Evolutionary conservation across 2,888 invertebrate genomes (phyloP).

Genomic region (Cheilosia urbana): DNA sequence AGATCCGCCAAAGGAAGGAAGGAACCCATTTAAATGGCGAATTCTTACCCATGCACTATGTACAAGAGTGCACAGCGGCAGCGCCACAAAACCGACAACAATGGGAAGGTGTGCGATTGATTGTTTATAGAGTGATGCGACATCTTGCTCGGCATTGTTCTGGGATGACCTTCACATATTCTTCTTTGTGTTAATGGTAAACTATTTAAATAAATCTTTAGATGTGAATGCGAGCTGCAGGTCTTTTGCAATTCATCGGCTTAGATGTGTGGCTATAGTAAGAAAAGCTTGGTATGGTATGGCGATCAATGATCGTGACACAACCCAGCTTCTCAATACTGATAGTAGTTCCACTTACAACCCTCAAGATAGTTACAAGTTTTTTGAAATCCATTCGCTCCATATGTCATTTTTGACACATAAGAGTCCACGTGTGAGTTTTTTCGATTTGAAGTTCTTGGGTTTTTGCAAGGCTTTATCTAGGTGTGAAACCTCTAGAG

Average conservation of each 20-base stretch:
- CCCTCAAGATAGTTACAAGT: too few relatives aligned
- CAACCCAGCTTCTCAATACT: too few relatives aligned
- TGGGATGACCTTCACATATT: constrained; percentile 51
- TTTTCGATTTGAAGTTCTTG: too few relatives aligned
- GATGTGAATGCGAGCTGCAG: constrained; percentile 22
- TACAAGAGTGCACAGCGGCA: not conserved
- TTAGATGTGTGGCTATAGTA: not conserved
- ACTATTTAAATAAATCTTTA: constrained; percentile 51
- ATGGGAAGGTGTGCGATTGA: constrained; percentile 71
- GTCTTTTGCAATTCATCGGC: not conserved
- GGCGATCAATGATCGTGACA: too few relatives aligned
- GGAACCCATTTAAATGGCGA: constrained; percentile 66
- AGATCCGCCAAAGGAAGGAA: constrained; percentile 20
- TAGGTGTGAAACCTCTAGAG: too few relatives aligned
- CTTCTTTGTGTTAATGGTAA: constrained; percentile 25
- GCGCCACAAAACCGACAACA: constrained; percentile 44
- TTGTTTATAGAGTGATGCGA: constrained; percentile 65
- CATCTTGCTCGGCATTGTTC: constrained; percentile 54
- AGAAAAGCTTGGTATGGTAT: not conserved
- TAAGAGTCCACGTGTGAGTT: too few relatives aligned
- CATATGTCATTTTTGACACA: too few relatives aligned
- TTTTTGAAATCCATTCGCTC: too few relatives aligned
- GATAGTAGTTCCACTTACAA: too few relatives aligned
- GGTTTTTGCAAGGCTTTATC: too few relatives aligned
- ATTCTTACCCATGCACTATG: constrained; percentile 51